These are phyloP conservation scores for Coranthus polyacanthus DNA, from an alignment of 2,797 vertebrate genomes.

Conservation along the genomic window DNA sequence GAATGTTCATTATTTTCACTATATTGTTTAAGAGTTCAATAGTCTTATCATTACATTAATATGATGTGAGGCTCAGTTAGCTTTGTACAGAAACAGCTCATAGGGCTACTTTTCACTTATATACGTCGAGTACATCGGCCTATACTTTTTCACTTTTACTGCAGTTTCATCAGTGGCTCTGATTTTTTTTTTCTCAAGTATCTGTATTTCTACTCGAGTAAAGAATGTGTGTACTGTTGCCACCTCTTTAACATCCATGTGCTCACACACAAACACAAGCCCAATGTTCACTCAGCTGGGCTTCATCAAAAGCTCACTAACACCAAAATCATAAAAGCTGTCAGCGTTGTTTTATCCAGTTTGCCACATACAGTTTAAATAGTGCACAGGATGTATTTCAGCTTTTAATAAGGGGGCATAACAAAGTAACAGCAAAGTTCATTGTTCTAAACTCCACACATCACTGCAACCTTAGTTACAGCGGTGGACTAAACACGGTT, in stretches of 20 bases:
- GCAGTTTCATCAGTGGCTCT: too few relatives aligned
- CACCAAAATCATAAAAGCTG: neutral
- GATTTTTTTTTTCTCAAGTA: too few relatives aligned
- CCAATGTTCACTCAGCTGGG: slow-evolving; percentile 16
- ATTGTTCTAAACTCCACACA: neutral
- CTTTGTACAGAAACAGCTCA: too few relatives aligned
- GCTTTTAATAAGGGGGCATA: neutral
- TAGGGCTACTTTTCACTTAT: too few relatives aligned
- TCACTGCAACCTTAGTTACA: neutral
- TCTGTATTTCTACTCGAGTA: too few relatives aligned
- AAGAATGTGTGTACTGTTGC: too few relatives aligned
- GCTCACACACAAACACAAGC: slow-evolving; percentile 3
- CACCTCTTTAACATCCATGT: slow-evolving; percentile 22
- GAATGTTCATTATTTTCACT: too few relatives aligned
- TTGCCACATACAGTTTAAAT: slow-evolving; percentile 3
- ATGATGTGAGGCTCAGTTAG: too few relatives aligned
- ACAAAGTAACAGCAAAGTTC: neutral
- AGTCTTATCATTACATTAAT: too few relatives aligned
- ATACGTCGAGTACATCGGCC: too few relatives aligned
- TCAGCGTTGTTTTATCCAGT: neutral
- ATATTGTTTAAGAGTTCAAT: too few relatives aligned
- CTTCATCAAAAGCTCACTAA: slow-evolving; percentile 1
- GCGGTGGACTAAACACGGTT: neutral
- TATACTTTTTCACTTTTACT: too few relatives aligned
- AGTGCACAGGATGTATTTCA: neutral